Evolutionary conservation across 1,140 invertebrate species (phyloP), one percentile per base, ranked within the genome.

Genomic region (Marisa cornuarietis): DNA sequence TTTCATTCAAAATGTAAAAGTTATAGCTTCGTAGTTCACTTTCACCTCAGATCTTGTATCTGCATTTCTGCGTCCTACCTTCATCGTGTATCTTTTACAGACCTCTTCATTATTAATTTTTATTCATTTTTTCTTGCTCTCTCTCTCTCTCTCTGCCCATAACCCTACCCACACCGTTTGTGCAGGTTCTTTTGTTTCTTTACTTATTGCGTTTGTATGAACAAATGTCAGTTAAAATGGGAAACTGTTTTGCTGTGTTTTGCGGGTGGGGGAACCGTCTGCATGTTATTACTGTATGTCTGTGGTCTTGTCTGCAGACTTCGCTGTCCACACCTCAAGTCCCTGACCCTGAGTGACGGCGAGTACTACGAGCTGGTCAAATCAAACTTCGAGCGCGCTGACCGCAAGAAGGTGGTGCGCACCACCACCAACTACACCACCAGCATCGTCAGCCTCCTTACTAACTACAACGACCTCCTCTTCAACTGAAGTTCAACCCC

Each of bases 361-460:
- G 95, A 98, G 78, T 99, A 99, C 91, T 99, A 99, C 88, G 99
- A 99, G 92, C 96, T 99, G 83, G 98, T 99, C 20, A 99, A 99
- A 90, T 98, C 98, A 0, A 99, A 99, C 91, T 99, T 99, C 89
- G 98, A 99, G 90, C 93, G 99, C 86, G 98, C 99, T 7, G 98
- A 99, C 90, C 93, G 98, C 83, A 94, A 94, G 71, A 99, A 98
- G 1, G 97, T 99, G 20, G 98, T 99, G 0, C 92, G 98, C 51
- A 99, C 98, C 16, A 96, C 96, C 14, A 99, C 96, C 61, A 98
- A 96, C 90, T 99, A 96, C 90, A 86, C 79, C n/a, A 92, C 91
- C 71, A 90, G 85, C 74, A 89, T 96, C 83, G 97, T 97, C 87
- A 97, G 98, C 88, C 92, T 99, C 26, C 93, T 99, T 22, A 94